Conservation (phyloP, 1,140 invertebrate genomes). For the Xylocopa sonorina region DNA sequence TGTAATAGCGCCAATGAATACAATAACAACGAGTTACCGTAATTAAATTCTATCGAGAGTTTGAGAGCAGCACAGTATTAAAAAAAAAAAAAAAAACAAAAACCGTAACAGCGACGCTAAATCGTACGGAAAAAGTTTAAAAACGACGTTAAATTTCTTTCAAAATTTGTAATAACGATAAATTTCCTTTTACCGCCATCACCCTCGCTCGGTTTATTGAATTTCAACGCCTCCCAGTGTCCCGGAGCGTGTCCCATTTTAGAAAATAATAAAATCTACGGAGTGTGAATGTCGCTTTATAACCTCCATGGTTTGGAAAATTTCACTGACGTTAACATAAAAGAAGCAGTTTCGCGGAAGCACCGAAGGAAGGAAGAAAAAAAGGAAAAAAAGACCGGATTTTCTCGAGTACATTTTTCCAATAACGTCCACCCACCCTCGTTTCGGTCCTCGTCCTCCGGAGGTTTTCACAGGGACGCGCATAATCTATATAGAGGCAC, state of each 20-base stretch:
- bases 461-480: background rate
- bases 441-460: conserved; percentile 1
- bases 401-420: conserved; percentile 29
- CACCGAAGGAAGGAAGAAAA: background rate
- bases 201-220: too few species aligned
- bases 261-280: background rate
- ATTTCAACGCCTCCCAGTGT: too few species aligned
- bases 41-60: too few species aligned
- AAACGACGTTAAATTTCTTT: too few species aligned
- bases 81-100: too few species aligned
- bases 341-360: conserved; percentile 7
- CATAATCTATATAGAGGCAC: conserved; percentile 31
- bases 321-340: background rate
- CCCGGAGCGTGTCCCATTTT: background rate
- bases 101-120: too few species aligned
- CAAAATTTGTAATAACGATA: too few species aligned
- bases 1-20: background rate
- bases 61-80: too few species aligned
- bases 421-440: background rate
- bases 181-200: too few species aligned
- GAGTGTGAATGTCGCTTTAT: background rate
- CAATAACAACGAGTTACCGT: too few species aligned
- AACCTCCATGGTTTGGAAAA: background rate
- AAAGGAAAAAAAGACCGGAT: background rate
- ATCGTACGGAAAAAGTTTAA: too few species aligned